phyloP scores from a whole-genome alignment of 2,113 vertebrate species.

The Nibea coibor region DNA sequence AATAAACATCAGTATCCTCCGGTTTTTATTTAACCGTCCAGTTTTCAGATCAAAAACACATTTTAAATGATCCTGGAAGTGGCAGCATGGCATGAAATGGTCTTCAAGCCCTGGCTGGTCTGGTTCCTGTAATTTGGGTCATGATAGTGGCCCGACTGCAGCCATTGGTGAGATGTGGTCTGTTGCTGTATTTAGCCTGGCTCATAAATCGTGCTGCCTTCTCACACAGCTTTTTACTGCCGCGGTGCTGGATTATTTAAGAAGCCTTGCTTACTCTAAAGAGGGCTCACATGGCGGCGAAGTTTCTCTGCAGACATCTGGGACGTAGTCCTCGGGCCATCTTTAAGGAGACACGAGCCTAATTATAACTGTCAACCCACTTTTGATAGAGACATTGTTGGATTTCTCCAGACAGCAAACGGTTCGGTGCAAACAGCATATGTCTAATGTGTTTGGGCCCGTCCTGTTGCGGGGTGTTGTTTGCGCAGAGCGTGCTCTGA shows the following conservation, averaged over 20 bases:
- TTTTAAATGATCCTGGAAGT: conserved; percentile 25
- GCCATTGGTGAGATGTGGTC: conserved; percentile 58
- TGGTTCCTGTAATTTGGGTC: conserved; percentile 64
- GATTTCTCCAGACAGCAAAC: conserved; percentile 19
- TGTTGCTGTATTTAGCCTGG: conserved; percentile 76
- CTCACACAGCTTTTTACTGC: conserved; percentile 67
- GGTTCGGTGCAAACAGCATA: conserved; percentile 9
- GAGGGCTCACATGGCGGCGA: conserved; percentile 39
- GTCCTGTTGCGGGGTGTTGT: conserved; percentile 15
- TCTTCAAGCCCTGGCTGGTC: conserved; percentile 18
- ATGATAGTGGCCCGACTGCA: conserved; percentile 50
- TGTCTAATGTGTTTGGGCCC: conserved; percentile 18
- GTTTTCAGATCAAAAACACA: conserved; percentile 19
- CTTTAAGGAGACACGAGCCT: conserved; percentile 19
- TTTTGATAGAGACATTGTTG: conserved; percentile 47
- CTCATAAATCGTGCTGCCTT: conserved; percentile 78
- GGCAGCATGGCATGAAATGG: conserved; percentile 6
- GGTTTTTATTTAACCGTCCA: conserved; percentile 18
- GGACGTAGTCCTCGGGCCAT: neutral
- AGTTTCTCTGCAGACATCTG: conserved; percentile 22
- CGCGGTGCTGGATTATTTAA: conserved; percentile 70
- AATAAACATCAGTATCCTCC: neutral
- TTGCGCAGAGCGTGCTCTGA: conserved; percentile 12
- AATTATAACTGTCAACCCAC: conserved; percentile 27
- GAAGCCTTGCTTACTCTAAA: conserved; percentile 52